Evolutionary conservation across 2,113 vertebrate species (phyloP).

Genomic region (Nymphicus hollandicus): DNA sequence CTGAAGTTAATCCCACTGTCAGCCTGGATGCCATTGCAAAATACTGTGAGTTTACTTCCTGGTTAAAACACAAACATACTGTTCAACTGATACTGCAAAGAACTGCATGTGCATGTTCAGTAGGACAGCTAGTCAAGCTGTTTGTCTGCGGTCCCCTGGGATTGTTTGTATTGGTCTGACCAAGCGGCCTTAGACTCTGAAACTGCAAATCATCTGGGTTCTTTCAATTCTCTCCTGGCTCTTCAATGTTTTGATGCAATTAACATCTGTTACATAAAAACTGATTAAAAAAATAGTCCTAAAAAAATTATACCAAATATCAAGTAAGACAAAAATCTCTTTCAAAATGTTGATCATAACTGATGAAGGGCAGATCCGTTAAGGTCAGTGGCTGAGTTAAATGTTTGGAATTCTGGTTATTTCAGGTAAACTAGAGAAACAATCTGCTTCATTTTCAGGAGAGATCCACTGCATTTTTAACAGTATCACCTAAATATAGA

Average conservation of each 20-base stretch:
- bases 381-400: neutral
- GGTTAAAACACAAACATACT: neutral
- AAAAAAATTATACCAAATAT: neutral
- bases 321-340: neutral
- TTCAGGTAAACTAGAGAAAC: neutral
- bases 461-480: neutral
- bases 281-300: neutral
- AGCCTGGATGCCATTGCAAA: neutral
- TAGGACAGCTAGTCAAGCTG: neutral
- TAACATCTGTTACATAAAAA: neutral
- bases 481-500: neutral
- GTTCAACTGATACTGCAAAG: neutral
- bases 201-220: neutral
- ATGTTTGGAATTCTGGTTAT: neutral
- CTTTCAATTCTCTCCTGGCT: neutral
- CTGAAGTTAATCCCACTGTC: neutral
- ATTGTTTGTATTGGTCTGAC: neutral
- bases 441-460: neutral
- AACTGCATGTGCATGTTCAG: fast-evolving
- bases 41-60: neutral
- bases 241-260: neutral
- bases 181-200: neutral
- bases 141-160: neutral
- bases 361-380: neutral
- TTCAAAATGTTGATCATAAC: neutral